Percentiles rank a stretch among this genome's conserved stretches.
Conservation (phyloP, 2,888 invertebrate species). For the Nipponacmea schrenckii region DNA sequence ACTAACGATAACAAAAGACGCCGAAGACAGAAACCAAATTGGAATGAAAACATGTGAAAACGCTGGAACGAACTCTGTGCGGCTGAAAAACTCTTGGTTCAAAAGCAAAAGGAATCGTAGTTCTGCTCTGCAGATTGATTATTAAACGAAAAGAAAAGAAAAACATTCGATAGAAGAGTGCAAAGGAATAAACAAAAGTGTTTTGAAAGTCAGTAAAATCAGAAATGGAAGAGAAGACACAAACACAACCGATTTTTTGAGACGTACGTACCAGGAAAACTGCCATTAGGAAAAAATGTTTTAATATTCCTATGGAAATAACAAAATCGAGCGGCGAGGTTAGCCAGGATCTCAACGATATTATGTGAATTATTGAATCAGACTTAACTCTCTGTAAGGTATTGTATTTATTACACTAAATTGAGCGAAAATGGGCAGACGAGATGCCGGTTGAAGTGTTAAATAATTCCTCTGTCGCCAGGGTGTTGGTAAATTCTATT, state of each 20-base stretch:
- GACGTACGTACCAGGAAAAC: neutral
- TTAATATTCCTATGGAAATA: neutral
- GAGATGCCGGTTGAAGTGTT: slow-evolving; percentile 7
- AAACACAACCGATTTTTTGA: neutral
- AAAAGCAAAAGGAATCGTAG: neutral
- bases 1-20: neutral
- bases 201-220: neutral
- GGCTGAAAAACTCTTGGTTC: slow-evolving; percentile 1
- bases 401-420: neutral
- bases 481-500: neutral
- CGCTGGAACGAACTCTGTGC: slow-evolving; percentile 11
- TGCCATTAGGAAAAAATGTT: neutral
- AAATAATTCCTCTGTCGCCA: neutral
- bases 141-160: neutral
- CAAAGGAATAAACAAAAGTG: neutral
- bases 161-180: neutral
- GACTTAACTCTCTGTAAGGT: neutral
- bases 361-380: neutral
- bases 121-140: neutral
- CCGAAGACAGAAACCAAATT: neutral
- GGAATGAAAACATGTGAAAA: neutral
- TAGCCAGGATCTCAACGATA: neutral
- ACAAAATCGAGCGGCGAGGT: neutral
- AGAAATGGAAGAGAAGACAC: neutral
- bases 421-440: neutral